Base-by-base conservation (phyloP, 2,113 vertebrate species). In the Argyrosomus japonicus region DNA sequence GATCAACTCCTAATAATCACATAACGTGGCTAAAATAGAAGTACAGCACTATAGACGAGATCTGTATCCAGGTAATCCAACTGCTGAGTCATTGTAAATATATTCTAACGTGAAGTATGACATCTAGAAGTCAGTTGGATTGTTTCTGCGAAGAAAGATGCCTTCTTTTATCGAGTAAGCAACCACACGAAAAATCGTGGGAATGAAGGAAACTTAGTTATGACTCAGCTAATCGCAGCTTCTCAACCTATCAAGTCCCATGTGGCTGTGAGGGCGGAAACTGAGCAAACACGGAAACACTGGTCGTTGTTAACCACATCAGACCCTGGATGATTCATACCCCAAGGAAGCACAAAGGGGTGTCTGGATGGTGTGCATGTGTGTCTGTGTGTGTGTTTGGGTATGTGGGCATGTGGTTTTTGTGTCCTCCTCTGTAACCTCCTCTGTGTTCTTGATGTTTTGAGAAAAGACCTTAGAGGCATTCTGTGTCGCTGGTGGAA, bases 241-340 rank as follows among this genome's bases (percentile, higher is more conserved):
- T 48, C 62, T 74, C 45, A 76, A 51, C 61, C 45, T 76, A 85
- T 86, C 27, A 15, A 69, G 36, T 86, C 81, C 67, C 76, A 78
- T 87, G 87, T 84, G 87, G 75, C 65, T 58, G 29, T 40, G 81
- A 70, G 76, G 85, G 77, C 9, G 25, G 75, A 87, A 79, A 85
- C 57, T 18, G 40, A 79, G 50, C 74, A 83, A 83, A 87, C 82
- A 84, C 27, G 56, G 79, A 91, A 90, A 87, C 36, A 56, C 79
- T 84, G 87, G 79, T 85, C 18, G 27, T 43, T 32, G 78, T 76
- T 74, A 88, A 89, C 88, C 90, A 91, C 91, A 91, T 91, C 86
- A 89, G 77, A 85, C 74, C 29, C 13, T 4, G 13, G 47, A 77
- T 91, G 83, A 91, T 23, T 89, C 89, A 88, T 79, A 40, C 57